phyloP scores from a whole-genome alignment of 2,888 invertebrate species.

The Leptopterna dolabrata region DNA sequence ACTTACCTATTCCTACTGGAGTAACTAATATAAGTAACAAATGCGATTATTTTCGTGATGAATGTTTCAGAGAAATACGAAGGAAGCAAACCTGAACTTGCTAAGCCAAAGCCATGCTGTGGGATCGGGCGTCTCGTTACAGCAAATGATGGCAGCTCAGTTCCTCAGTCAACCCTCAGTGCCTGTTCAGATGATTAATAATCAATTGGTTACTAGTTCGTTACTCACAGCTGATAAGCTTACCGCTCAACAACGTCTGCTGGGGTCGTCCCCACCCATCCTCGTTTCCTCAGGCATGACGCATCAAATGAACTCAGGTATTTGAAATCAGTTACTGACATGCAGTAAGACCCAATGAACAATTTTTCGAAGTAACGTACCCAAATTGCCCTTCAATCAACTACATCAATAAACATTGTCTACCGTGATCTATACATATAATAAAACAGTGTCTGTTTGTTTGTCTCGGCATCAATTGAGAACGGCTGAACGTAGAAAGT shows the following conservation, averaged over 20 bases:
- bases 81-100: conserved; percentile 60
- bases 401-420: too few species aligned
- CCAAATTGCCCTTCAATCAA: too few species aligned
- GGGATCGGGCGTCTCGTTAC: conserved; percentile 58
- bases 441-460: too few species aligned
- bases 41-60: neutral
- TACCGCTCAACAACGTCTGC: conserved; percentile 52
- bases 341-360: neutral
- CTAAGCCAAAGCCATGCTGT: conserved; percentile 55
- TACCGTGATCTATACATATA: too few species aligned
- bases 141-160: conserved; percentile 60
- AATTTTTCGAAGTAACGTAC: too few species aligned
- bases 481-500: too few species aligned
- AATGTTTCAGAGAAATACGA: conserved; percentile 59
- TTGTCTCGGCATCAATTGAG: too few species aligned
- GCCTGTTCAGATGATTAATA: conserved; percentile 58
- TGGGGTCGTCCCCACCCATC: conserved; percentile 53
- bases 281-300: conserved; percentile 50
- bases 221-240: conserved; percentile 56
- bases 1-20: too few species aligned
- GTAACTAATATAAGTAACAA: too few species aligned
- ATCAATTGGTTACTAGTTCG: conserved; percentile 54
- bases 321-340: too few species aligned
- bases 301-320: conserved; percentile 54
- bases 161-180: conserved; percentile 59